Conservation (phyloP, 2,888 invertebrate species). For the Malthinus flaveolus region DNA sequence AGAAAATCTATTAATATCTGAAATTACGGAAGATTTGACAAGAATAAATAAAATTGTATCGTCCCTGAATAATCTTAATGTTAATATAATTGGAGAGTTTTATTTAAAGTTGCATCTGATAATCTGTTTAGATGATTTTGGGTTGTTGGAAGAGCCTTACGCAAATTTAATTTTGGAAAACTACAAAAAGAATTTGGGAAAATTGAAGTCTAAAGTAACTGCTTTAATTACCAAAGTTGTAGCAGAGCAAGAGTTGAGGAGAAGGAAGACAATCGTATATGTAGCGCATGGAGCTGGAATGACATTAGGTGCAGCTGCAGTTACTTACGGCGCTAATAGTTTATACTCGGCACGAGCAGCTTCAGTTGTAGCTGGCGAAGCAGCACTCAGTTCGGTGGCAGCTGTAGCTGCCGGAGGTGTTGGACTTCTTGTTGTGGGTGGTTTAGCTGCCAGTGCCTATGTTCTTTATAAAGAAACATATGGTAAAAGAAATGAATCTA, state of each 20-base stretch:
- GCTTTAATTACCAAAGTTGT: background rate
- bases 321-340: no score
- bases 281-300: background rate
- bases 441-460: no score
- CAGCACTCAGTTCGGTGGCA: no score
- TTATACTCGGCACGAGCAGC: no score
- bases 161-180: slow-evolving; percentile 5
- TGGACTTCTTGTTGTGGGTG: no score
- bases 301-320: no score
- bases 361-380: no score
- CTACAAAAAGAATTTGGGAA: background rate
- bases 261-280: background rate
- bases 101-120: slow-evolving; percentile 8
- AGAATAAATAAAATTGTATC: background rate
- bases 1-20: background rate
- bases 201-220: background rate
- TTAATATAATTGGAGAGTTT: background rate
- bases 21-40: background rate
- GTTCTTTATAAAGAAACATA: no score
- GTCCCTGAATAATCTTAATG: background rate
- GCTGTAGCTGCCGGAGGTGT: no score
- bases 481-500: no score
- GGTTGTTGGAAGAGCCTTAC: slow-evolving; percentile 1
- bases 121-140: slow-evolving; percentile 2
- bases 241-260: background rate